phyloP scores from a whole-genome alignment of 2,113 vertebrate genomes.

The Chloebia gouldiae region DNA sequence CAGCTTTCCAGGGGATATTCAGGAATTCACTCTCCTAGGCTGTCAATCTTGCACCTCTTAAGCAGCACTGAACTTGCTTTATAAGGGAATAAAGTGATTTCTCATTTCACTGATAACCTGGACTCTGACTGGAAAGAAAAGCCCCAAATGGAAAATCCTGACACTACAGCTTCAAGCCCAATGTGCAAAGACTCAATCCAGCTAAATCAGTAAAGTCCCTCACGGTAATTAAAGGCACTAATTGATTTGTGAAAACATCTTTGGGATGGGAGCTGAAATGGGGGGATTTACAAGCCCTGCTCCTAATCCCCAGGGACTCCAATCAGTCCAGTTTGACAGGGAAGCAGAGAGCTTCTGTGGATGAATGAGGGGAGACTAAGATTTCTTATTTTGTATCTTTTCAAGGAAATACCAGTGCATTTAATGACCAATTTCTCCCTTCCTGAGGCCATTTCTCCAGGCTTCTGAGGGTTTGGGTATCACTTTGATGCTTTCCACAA shows the following conservation, averaged over 20 bases:
- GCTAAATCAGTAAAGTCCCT: slow-evolving; percentile 34
- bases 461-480: not conserved
- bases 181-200: not conserved
- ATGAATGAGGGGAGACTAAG: not conserved
- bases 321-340: not conserved
- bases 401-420: not conserved
- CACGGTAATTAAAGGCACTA: slow-evolving; percentile 38
- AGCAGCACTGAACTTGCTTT: not conserved
- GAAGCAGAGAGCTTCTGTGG: not conserved
- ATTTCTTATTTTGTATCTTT: not conserved
- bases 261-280: not conserved
- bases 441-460: not conserved
- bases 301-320: slow-evolving; percentile 29
- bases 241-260: slow-evolving; percentile 57
- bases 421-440: slow-evolving; percentile 42
- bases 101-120: slow-evolving; percentile 20
- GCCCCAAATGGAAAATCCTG: not conserved
- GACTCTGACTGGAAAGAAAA: slow-evolving; percentile 34
- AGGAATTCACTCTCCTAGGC: not conserved
- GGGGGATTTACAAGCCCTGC: slow-evolving; percentile 8
- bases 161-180: not conserved
- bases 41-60: not conserved
- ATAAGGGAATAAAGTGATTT: not conserved
- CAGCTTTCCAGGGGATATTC: not conserved
- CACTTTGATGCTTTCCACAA: not conserved